phyloP scores from a whole-genome alignment of 2,888 invertebrate genomes.

The Cryptocephalus primarius region DNA sequence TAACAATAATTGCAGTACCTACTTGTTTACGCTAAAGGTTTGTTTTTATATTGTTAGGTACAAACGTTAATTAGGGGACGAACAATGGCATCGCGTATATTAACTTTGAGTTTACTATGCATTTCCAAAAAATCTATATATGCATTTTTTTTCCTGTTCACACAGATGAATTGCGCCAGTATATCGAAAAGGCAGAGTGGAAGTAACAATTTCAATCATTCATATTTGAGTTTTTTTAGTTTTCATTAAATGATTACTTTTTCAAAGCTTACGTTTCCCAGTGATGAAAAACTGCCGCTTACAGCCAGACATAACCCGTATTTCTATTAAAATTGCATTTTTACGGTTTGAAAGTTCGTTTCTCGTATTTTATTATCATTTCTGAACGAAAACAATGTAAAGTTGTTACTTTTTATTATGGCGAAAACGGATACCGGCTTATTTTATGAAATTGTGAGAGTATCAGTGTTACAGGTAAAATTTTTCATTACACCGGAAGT shows the following conservation, averaged over 20 bases:
- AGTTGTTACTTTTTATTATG: constrained; percentile 28
- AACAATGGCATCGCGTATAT: too few species aligned
- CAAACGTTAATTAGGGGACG: too few species aligned
- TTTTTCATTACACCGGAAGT: too few species aligned
- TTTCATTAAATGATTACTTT: constrained; percentile 25
- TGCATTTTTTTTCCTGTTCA: too few species aligned
- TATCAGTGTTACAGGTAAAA: too few species aligned
- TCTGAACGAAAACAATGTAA: constrained; percentile 32
- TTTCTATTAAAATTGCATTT: constrained; percentile 32
- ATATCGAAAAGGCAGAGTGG: constrained; percentile 17
- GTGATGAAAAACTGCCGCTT: constrained; percentile 23
- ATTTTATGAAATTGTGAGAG: too few species aligned
- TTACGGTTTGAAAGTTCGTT: constrained; percentile 29
- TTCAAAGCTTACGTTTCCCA: constrained; percentile 21
- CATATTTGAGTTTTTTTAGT: constrained; percentile 24
- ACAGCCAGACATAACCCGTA: constrained; percentile 23
- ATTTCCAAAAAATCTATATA: too few species aligned
- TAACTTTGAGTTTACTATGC: too few species aligned
- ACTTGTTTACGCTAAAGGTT: too few species aligned
- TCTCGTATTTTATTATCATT: constrained; percentile 31
- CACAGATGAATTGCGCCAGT: constrained; percentile 5
- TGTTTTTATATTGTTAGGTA: too few species aligned
- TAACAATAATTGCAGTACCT: constrained; percentile 4
- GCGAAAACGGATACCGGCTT: constrained; percentile 23
- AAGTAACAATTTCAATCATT: constrained; percentile 22